A percentile compares a stretch with the other conserved stretches of the same genome.
phyloP scores from a whole-genome alignment of 1,140 invertebrate species.

The Calosoma granatense region DNA sequence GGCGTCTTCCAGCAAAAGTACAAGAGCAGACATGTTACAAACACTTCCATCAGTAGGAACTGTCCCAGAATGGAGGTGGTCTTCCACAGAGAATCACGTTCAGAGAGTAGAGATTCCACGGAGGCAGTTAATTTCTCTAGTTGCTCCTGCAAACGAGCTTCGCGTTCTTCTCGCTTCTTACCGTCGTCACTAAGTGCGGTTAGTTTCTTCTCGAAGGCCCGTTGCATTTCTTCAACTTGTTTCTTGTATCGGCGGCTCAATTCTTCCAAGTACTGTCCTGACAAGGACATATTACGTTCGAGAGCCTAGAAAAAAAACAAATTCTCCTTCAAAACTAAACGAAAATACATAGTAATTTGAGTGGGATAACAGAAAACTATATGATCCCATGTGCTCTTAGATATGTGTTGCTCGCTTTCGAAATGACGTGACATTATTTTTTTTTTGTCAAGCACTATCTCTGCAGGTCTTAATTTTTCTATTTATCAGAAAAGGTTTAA shows the following conservation, averaged over 20 bases:
- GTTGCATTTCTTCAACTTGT: constrained; percentile 91
- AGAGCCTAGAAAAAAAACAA: constrained; percentile 51
- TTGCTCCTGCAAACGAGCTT: constrained; percentile 53
- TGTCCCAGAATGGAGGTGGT: constrained; percentile 34
- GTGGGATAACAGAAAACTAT: no score
- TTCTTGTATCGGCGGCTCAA: constrained; percentile 88
- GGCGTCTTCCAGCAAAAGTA: constrained; percentile 33
- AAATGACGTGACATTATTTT: no score
- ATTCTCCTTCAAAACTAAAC: constrained; percentile 11
- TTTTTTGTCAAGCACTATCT: no score
- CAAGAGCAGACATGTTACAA: constrained; percentile 31
- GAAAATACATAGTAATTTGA: neutral
- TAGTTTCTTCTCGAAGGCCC: constrained; percentile 71
- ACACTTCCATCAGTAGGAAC: constrained; percentile 21
- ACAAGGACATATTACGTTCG: constrained; percentile 93
- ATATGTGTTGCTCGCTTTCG: no score
- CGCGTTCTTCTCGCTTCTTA: constrained; percentile 57
- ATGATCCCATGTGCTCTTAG: no score
- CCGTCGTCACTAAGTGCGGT: constrained; percentile 63
- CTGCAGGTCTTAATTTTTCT: no score
- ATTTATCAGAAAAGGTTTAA: no score
- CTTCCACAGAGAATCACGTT: constrained; percentile 51
- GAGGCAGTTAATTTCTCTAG: constrained; percentile 44
- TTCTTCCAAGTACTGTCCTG: constrained; percentile 91
- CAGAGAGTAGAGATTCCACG: constrained; percentile 47